Percentiles rank a stretch among this genome's conserved stretches.
These are phyloP conservation scores for Melanophora roralis DNA, from an alignment of 2,888 invertebrate species.

Conservation along the genomic window DNA sequence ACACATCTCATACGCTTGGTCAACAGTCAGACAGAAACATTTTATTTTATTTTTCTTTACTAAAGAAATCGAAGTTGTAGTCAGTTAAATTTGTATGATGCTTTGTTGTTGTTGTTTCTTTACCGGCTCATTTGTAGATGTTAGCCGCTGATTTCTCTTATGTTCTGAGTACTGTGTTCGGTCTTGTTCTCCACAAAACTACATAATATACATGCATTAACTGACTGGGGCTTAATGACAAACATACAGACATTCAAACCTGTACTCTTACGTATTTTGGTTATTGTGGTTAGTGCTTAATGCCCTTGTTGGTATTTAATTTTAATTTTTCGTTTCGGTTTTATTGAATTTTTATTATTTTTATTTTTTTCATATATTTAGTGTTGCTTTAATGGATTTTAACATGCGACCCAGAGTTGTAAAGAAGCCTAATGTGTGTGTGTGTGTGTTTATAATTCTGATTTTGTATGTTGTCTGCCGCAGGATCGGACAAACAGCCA, in stretches of 20 bases:
- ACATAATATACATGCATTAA: slow-evolving; percentile 24
- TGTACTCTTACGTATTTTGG: slow-evolving; percentile 22
- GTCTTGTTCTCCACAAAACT: slow-evolving; percentile 29
- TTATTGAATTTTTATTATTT: slow-evolving; percentile 61
- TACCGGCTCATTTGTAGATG: slow-evolving; percentile 61
- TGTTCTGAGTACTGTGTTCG: slow-evolving; percentile 30
- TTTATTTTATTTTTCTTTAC: slow-evolving; percentile 13
- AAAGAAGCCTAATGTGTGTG: slow-evolving; percentile 57
- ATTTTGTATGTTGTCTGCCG: slow-evolving; percentile 56
- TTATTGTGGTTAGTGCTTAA: slow-evolving; percentile 56
- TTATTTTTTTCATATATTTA: slow-evolving; percentile 46
- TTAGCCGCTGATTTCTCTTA: slow-evolving; percentile 57
- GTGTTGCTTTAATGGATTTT: slow-evolving; percentile 65
- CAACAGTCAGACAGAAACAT: slow-evolving; percentile 43
- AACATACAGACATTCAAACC: background rate
- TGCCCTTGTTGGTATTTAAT: slow-evolving; percentile 62
- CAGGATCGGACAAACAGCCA: slow-evolving; percentile 38
- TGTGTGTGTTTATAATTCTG: slow-evolving; percentile 53
- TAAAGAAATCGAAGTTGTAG: slow-evolving; percentile 53
- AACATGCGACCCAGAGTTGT: slow-evolving; percentile 64
- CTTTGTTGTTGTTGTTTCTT: slow-evolving; percentile 34
- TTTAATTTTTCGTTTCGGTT: slow-evolving; percentile 62
- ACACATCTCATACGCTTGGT: slow-evolving; percentile 59
- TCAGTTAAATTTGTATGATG: slow-evolving; percentile 55
- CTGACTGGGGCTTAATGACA: background rate